Evolutionary conservation across 2,797 vertebrate species (phyloP).

Genomic region (Lagodon rhomboides): DNA sequence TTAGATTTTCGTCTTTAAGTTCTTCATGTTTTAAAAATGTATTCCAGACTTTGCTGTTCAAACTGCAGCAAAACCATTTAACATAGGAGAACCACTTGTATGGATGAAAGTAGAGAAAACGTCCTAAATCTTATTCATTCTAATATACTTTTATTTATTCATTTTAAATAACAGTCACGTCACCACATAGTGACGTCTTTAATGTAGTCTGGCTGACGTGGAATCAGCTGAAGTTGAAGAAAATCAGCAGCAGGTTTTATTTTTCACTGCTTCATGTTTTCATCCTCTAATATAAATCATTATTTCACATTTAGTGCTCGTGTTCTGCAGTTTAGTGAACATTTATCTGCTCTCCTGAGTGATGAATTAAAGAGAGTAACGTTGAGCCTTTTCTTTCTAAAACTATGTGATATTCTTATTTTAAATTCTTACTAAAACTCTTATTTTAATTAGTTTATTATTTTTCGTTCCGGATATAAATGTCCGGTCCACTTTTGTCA

Average conservation of each 20-base stretch:
- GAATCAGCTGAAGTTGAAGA: background rate
- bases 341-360: background rate
- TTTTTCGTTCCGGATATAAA: slow-evolving; percentile 35
- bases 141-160: background rate
- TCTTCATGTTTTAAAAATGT: background rate
- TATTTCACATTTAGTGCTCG: background rate
- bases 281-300: too few species aligned
- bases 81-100: background rate
- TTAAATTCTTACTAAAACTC: background rate
- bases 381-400: background rate
- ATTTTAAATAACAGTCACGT: too few species aligned
- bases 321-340: background rate
- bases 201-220: background rate
- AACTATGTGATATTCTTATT: background rate
- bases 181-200: background rate
- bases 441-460: background rate
- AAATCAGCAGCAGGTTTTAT: background rate
- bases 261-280: background rate
- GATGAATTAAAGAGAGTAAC: background rate
- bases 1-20: too few species aligned
- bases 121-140: background rate
- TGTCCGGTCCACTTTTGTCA: rapidly evolving
- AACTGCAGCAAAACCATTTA: background rate
- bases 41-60: background rate
- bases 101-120: background rate